Percentiles rank a stretch among this genome's conserved stretches.
These are phyloP conservation scores for Danionella cerebrum DNA, from an alignment of 2,113 vertebrate species.

Conservation along the genomic window DNA sequence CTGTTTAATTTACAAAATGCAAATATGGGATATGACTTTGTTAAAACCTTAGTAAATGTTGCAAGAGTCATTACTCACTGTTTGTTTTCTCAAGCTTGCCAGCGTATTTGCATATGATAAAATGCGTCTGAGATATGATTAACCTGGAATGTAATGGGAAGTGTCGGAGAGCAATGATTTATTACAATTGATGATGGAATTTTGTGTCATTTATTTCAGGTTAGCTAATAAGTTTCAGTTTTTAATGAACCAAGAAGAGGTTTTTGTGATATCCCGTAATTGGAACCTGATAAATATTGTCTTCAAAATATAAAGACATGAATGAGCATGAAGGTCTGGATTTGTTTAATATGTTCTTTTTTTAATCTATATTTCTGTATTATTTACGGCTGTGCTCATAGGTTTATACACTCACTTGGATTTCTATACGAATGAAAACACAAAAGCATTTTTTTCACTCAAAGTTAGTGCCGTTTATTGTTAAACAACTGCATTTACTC, in stretches of 20 bases:
- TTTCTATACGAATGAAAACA: neutral
- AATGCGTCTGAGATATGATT: conserved; percentile 36
- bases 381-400: neutral
- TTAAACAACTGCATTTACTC: too few relatives aligned
- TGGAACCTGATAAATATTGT: conserved; percentile 18
- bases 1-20: conserved; percentile 26
- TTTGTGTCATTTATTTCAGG: conserved; percentile 30
- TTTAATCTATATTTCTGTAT: neutral
- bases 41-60: conserved; percentile 44
- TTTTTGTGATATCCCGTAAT: conserved; percentile 28
- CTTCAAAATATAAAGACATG: conserved; percentile 19
- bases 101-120: conserved; percentile 31
- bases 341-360: neutral
- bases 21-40: conserved; percentile 27
- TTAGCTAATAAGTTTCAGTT: conserved; percentile 1
- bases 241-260: conserved; percentile 31
- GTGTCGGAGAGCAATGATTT: conserved; percentile 34
- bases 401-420: too few relatives aligned
- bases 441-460: too few relatives aligned
- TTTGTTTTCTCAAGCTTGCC: conserved; percentile 39
- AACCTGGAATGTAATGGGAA: conserved; percentile 30
- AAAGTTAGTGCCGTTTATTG: too few relatives aligned
- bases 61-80: conserved; percentile 32
- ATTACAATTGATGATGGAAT: conserved; percentile 18
- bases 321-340: neutral